phyloP scores from a whole-genome alignment of 1,140 invertebrate genomes.

The Solenopsis invicta region DNA sequence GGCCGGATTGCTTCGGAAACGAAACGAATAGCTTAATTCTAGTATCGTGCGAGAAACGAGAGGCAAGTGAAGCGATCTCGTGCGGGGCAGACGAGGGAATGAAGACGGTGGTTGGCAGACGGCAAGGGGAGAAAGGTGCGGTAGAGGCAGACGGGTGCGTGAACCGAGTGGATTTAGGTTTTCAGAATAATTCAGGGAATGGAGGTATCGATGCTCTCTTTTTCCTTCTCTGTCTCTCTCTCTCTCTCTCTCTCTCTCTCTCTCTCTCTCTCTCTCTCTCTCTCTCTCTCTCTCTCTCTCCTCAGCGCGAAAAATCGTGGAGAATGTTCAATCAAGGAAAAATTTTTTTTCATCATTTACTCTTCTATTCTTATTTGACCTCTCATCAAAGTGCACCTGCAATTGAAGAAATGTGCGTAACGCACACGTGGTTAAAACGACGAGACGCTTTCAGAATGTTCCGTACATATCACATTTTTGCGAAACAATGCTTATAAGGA shows the following conservation, averaged over 20 bases:
- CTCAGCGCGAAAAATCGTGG: too few relatives aligned
- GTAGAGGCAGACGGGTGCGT: constrained; percentile 5
- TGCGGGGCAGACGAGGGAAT: constrained; percentile 6
- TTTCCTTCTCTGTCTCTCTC: too few relatives aligned
- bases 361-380: neutral
- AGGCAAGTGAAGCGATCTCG: neutral
- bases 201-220: too few relatives aligned
- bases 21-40: constrained; percentile 42
- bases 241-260: too few relatives aligned
- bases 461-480: neutral
- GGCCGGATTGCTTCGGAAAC: constrained; percentile 33
- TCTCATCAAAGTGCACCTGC: neutral
- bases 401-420: neutral
- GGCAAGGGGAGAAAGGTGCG: neutral
- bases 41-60: neutral
- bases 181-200: constrained; percentile 27
- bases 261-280: too few relatives aligned
- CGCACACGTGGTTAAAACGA: neutral
- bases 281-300: too few relatives aligned
- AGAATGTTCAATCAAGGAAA: neutral
- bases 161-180: neutral
- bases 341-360: neutral
- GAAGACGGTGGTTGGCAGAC: neutral
- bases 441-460: neutral
- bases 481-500: neutral